Evolutionary conservation across 2,888 invertebrate genomes (phyloP).

Genomic region (Sturmia bella): DNA sequence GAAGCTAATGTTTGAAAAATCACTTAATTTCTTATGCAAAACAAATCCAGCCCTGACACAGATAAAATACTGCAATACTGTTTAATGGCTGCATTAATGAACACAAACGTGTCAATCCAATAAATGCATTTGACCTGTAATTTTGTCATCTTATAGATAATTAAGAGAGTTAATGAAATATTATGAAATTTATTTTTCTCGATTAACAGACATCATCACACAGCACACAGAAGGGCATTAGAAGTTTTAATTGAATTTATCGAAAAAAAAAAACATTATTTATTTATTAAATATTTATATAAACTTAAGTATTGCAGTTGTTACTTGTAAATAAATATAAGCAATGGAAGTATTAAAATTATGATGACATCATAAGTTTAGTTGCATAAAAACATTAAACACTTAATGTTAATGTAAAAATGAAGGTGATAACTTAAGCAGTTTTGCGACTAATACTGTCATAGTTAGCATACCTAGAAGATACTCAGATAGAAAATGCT

Average conservation of each 20-base stretch:
- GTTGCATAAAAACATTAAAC: no score
- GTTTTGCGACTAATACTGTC: no score
- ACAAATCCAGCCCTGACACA: constrained; percentile 22
- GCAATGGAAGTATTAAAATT: no score
- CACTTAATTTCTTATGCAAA: not conserved
- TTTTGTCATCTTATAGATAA: not conserved
- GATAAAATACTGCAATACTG: not conserved
- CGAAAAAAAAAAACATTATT: not conserved
- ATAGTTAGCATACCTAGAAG: no score
- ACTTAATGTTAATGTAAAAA: no score
- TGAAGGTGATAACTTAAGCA: no score
- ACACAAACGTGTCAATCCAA: not conserved
- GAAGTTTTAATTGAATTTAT: constrained; percentile 32
- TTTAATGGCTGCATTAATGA: not conserved
- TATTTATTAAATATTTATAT: not conserved
- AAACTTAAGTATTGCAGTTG: not conserved
- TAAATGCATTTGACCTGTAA: not conserved
- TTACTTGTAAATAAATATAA: no score
- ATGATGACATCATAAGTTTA: no score
- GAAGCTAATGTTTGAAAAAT: no score
- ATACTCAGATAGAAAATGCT: no score
- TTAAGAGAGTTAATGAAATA: not conserved
- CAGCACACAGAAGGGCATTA: constrained; percentile 27
- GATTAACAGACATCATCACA: not conserved
- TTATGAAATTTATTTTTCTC: constrained; percentile 2